A percentile compares a stretch with the other conserved stretches of the same genome.
Conservation (phyloP, 2,113 vertebrate genomes). For the Mormyrus lacerda region DNA sequence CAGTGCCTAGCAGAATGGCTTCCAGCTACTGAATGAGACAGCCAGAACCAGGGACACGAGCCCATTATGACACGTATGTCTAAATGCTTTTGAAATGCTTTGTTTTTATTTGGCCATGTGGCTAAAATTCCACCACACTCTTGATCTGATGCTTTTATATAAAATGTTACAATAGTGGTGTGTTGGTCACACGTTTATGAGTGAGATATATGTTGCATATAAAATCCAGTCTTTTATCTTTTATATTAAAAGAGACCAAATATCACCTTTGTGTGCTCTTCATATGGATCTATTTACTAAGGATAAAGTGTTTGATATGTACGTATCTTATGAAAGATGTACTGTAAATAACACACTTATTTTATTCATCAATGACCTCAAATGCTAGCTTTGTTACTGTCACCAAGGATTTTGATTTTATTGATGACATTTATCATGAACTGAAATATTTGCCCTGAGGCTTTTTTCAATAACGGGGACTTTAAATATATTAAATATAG, state of each 20-base stretch:
- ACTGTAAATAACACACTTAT: not conserved
- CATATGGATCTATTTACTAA: not conserved
- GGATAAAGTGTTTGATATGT: not conserved
- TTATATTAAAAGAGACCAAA: not conserved
- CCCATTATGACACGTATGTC: not conserved
- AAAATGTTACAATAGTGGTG: not conserved
- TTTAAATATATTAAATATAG: not conserved
- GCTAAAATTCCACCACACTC: not conserved
- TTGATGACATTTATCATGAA: not conserved
- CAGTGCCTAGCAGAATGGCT: not conserved
- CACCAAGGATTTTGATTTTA: not conserved
- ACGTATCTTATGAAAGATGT: not conserved
- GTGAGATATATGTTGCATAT: not conserved
- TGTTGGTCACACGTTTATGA: not conserved
- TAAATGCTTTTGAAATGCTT: not conserved
- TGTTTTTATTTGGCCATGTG: slow-evolving; percentile 13
- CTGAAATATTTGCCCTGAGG: not conserved
- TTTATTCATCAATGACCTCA: not conserved
- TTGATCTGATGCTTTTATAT: not conserved
- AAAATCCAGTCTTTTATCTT: not conserved
- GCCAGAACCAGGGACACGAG: slow-evolving; percentile 2
- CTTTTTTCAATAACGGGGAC: not conserved
- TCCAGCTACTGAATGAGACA: slow-evolving; percentile 20
- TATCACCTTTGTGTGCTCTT: not conserved
- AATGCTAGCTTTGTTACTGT: not conserved